Conservation (phyloP, 1,140 invertebrate genomes). For the Aphidius gifuensis region DNA sequence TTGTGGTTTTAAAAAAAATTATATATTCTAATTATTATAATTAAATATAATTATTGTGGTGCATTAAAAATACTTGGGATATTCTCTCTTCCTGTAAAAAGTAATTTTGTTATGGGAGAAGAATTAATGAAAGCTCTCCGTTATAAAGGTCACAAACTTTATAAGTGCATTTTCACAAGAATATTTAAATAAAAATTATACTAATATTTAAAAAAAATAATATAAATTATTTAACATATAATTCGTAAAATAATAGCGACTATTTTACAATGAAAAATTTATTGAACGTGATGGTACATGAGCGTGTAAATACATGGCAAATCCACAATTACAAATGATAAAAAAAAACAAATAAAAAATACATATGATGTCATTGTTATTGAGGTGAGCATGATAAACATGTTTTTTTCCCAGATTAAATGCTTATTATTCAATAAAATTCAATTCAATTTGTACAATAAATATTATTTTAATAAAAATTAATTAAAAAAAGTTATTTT, state of each 20-base stretch:
- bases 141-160: constrained; percentile 49
- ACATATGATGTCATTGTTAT: constrained; percentile 31
- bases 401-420: too few relatives aligned
- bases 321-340: constrained; percentile 23
- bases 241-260: neutral
- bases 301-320: constrained; percentile 22
- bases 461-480: too few relatives aligned
- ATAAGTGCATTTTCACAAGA: constrained; percentile 45
- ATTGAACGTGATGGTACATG: neutral
- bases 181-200: constrained; percentile 42
- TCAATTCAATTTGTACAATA: too few relatives aligned
- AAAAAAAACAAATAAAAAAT: constrained; percentile 18
- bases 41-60: neutral
- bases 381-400: too few relatives aligned
- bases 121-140: constrained; percentile 41
- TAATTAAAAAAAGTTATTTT: too few relatives aligned
- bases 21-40: neutral
- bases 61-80: constrained; percentile 39
- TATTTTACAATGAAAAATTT: rapidly evolving
- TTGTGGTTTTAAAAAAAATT: too few relatives aligned
- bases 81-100: constrained; percentile 44
- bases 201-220: constrained; percentile 23
- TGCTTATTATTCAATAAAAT: too few relatives aligned
- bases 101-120: constrained; percentile 47
- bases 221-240: constrained; percentile 15